Evolutionary conservation across 2,113 vertebrate species (phyloP).

Genomic region (Camelus dromedarius): DNA sequence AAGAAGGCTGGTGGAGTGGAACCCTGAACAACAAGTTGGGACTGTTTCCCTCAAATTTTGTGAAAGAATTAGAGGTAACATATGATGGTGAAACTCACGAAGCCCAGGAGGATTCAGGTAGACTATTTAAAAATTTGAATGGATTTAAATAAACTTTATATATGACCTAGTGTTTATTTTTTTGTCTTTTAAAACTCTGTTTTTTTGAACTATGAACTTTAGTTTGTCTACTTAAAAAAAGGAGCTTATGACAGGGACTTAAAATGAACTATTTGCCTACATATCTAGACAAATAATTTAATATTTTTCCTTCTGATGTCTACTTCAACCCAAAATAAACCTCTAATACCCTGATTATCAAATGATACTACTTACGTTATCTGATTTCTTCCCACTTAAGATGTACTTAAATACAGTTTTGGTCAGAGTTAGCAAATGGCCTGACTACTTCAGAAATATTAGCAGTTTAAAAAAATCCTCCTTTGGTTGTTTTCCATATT

Average conservation of each 20-base stretch:
- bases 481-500: conserved; percentile 17
- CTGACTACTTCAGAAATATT: background rate
- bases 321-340: background rate
- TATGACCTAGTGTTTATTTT: background rate
- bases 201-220: conserved; percentile 5
- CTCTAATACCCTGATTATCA: background rate
- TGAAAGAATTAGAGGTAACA: conserved; percentile 92
- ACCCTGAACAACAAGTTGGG: conserved; percentile 91
- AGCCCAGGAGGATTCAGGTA: conserved; percentile 91
- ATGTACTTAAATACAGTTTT: background rate
- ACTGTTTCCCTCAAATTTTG: conserved; percentile 97
- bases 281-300: background rate
- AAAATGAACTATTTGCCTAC: background rate
- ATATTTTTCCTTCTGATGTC: background rate
- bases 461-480: background rate
- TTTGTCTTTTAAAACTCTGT: background rate
- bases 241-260: background rate
- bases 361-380: background rate
- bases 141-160: background rate
- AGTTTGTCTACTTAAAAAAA: conserved; percentile 8
- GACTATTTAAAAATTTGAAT: background rate
- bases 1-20: conserved; percentile 98
- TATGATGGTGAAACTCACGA: conserved; percentile 91
- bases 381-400: background rate
- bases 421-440: conserved; percentile 14